Evolutionary conservation across 2,113 vertebrate species (phyloP).

Genomic region (Hydrochoerus hydrochaeris): DNA sequence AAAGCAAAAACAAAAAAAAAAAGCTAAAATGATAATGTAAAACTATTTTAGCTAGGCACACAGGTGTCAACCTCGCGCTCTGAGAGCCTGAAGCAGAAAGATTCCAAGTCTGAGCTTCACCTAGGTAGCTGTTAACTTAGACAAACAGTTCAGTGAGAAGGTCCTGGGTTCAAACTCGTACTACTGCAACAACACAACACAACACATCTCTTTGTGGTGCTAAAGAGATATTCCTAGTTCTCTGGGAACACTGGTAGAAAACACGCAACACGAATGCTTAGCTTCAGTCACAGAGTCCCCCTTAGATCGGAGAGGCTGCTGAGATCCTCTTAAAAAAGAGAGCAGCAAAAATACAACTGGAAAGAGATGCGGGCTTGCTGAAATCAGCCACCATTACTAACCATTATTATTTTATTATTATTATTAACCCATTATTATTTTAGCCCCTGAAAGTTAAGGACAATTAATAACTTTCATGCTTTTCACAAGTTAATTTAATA

Average conservation of each 20-base stretch:
- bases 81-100: neutral
- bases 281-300: neutral
- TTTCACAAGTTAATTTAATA: conserved; percentile 35
- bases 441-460: neutral
- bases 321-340: neutral
- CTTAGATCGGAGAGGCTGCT: neutral
- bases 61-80: neutral
- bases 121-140: neutral
- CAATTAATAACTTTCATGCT: conserved; percentile 22
- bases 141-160: neutral
- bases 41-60: neutral
- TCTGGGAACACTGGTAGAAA: neutral
- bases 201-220: neutral
- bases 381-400: neutral
- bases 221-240: neutral
- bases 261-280: neutral
- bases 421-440: neutral
- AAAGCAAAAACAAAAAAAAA: neutral
- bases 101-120: neutral
- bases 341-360: neutral
- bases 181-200: neutral
- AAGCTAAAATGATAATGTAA: neutral
- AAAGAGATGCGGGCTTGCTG: neutral
- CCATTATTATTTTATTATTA: neutral
- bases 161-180: neutral